A percentile compares a stretch with the other conserved stretches of the same genome.
Conservation (phyloP, 2,113 vertebrate species). For the Ptilonorhynchus violaceus region DNA sequence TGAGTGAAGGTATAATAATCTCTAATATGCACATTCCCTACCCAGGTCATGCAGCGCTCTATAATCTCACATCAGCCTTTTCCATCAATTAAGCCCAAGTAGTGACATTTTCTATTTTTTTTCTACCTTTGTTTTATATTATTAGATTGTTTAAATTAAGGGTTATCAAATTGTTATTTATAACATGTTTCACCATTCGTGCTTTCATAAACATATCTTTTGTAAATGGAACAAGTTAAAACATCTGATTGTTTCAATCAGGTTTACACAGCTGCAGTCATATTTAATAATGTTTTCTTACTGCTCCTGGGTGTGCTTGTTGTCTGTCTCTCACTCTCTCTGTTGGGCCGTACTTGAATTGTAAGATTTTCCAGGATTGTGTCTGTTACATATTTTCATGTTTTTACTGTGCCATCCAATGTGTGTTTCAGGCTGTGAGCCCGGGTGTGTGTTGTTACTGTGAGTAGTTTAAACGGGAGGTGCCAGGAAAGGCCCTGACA, state of each 20-base stretch:
- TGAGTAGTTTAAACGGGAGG: neutral
- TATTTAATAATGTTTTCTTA: neutral
- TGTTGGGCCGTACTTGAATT: neutral
- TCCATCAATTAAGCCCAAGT: neutral
- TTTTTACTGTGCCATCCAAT: neutral
- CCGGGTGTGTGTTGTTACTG: accelerated
- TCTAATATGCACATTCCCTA: neutral
- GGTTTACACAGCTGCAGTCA: neutral
- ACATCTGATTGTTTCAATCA: neutral
- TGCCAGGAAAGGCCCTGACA: neutral
- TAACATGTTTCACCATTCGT: neutral
- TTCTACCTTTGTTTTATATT: neutral
- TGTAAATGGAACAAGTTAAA: neutral
- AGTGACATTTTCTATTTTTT: neutral
- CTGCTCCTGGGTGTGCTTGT: neutral
- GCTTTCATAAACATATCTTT: neutral
- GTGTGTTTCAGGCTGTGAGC: neutral
- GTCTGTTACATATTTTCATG: neutral
- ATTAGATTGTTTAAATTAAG: neutral
- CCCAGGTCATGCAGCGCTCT: neutral
- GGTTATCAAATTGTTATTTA: neutral
- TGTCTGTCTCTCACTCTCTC: neutral
- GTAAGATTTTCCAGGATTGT: neutral
- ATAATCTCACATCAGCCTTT: neutral
- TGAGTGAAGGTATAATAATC: slow-evolving; percentile 5